These are phyloP conservation scores for Nothoprocta pentlandii DNA, from an alignment of 2,113 vertebrate species.

Conservation along the genomic window DNA sequence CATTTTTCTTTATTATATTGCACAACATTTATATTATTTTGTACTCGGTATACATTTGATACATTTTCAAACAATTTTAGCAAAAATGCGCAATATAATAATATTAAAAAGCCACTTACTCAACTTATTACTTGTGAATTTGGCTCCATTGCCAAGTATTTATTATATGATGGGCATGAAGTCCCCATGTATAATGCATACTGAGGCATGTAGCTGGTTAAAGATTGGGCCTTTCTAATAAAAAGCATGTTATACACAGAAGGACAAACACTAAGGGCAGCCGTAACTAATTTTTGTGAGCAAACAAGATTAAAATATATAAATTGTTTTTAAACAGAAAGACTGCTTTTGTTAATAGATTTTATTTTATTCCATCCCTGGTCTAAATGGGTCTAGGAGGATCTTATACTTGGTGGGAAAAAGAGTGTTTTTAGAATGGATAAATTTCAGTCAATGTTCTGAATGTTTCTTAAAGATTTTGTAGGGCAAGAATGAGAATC, in stretches of 20 bases:
- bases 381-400: not conserved
- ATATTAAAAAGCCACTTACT: slow-evolving; percentile 45
- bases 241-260: not conserved
- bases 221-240: not conserved
- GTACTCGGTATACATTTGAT: not conserved
- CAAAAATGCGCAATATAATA: slow-evolving; percentile 39
- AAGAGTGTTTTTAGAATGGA: not conserved
- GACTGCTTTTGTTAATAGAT: not conserved
- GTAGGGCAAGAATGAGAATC: not conserved
- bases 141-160: not conserved
- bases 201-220: not conserved
- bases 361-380: not conserved
- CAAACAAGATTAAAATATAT: not conserved
- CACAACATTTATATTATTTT: slow-evolving; percentile 1
- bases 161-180: accelerated
- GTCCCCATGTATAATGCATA: not conserved
- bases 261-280: not conserved
- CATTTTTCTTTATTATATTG: slow-evolving; percentile 59
- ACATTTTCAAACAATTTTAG: not conserved
- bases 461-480: not conserved
- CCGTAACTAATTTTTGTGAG: not conserved
- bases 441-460: not conserved
- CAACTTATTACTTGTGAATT: not conserved
- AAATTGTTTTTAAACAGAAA: not conserved
- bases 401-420: not conserved